Evolutionary conservation across 2,888 invertebrate genomes (phyloP), one percentile per base, ranked within the genome.

Genomic region (Epiperipatus broadwayi): DNA sequence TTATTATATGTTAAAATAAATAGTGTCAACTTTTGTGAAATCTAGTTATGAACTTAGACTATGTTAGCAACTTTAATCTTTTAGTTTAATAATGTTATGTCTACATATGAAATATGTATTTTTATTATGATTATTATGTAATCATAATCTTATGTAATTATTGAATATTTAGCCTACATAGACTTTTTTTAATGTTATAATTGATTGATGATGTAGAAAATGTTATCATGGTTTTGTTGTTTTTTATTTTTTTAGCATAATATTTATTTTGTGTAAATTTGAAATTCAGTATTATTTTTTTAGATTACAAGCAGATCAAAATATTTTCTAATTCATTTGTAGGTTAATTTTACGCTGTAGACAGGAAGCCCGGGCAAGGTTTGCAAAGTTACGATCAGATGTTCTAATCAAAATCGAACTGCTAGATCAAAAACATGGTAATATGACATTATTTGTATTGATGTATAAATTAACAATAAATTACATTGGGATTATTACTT

Each of bases 371-470:
- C 67, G 95, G 40, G 64, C 70, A 0, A 72, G 79, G 37, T 69
- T 69, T 55, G 39, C 70, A 75, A 49, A 81, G 77, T 4, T 95
- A 84, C 59, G 97, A 38, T 59, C 61, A 27, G 67, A 68, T 51
- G 64, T 97, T 0, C 65, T 95, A 36, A 87, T 95, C 0, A 99
- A 99, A 63, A 69, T 99, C 60, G 97, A 97, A 59, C 64, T 99
- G 12, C 61, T 99, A 16, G 97, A 99, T 55, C 89, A 89, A 55
- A 99, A 97, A 60, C 95, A 95, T 59, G 87, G 66, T 66, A 47
- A 47, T 15, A 21, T 35, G n/a, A n/a, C n/a, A n/a, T n/a, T n/a
- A n/a, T 7, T 20, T 25, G 19, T 21, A 15, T 34, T 8, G 29
- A 5, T 31, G n/a, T 39, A 29, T 12, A n/a, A 41, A 41, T 40